Base-by-base conservation (phyloP, 1,140 invertebrate species). In the Fopius arisanus region DNA sequence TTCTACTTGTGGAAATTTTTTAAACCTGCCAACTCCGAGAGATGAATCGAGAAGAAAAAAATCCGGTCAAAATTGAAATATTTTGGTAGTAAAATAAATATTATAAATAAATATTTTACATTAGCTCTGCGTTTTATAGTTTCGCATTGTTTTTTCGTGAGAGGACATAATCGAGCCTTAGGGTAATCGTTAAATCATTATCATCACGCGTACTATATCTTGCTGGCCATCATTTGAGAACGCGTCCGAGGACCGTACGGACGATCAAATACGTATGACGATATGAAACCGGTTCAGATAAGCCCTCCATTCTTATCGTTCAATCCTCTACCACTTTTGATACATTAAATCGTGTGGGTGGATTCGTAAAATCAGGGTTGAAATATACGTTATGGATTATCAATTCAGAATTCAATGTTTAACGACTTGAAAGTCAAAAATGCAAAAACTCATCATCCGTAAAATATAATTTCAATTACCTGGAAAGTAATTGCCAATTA, bases 151-250 rank as follows among this genome's bases (percentile, higher is more conserved):
- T 21, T 19, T 51, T 51, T 51, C 6, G 19, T 19, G 37, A 51
- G 6, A 7, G 19, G 19, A 51, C 43, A 51, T 51, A 51, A 16
- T 21, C 43, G 43, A 51, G 43, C 43, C 43, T 43, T 62, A 71
- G 31, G 33, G n/a, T 7, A 40, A 33, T 71, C 28, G 54, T 71
- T 72, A 66, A 72, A 72, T 72, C 62, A 66, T 72, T 66, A 48
- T 72, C 23, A 26, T 71, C 5, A 7, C 31, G n/a, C 12, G 48
- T 48, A 48, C 26, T 3, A 66, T 65, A 72, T 72, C 59, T 26
- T 9, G 12, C 19, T 29, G 70, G 40, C 70, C 59, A 72, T 40
- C 62, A 26, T 48, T 40, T 48, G 12, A 14, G 26, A 72, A 43
- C 59, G 54, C 54, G 54, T 59, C 10, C 54, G 26, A 59, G 54